Evolutionary conservation across 2,113 vertebrate species (phyloP).

Genomic region (Paradisaea rubra): DNA sequence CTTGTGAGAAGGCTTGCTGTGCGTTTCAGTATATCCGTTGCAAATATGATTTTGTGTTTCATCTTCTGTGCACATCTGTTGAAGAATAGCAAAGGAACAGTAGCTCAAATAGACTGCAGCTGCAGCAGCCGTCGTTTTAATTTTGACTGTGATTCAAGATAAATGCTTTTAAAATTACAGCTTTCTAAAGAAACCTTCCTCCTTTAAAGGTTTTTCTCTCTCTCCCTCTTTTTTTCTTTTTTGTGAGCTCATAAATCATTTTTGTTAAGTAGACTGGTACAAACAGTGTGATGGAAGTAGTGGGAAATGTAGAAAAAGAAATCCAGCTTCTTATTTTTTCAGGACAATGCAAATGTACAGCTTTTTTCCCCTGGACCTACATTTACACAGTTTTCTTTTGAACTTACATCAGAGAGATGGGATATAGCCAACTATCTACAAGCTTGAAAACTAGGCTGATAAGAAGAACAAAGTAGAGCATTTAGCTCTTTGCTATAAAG

Average conservation of each 20-base stretch:
- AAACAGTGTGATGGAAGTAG: neutral
- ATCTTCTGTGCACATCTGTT: conserved; percentile 51
- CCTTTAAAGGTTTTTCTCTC: conserved; percentile 10
- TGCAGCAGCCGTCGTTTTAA: neutral
- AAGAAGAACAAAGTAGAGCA: neutral
- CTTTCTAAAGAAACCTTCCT: conserved; percentile 18
- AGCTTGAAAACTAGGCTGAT: neutral
- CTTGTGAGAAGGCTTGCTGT: conserved; percentile 17
- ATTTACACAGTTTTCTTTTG: neutral
- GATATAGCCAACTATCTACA: neutral
- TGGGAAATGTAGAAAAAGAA: neutral
- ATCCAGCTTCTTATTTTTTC: neutral
- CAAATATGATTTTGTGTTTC: conserved; percentile 38
- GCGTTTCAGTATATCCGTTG: neutral
- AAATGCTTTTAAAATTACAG: conserved; percentile 56
- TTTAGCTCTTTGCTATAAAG: neutral
- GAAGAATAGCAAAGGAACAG: conserved; percentile 15
- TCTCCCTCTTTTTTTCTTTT: neutral
- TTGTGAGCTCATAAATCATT: neutral
- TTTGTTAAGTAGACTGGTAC: neutral
- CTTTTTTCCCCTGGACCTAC: neutral
- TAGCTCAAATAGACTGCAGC: conserved; percentile 49
- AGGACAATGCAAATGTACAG: neutral
- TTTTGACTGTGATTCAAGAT: conserved; percentile 42
- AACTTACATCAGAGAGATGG: neutral